Percentiles rank a stretch among this genome's conserved stretches.
These are phyloP conservation scores for Hymenochirus boettgeri DNA, from an alignment of 2,113 vertebrate genomes.

Conservation along the genomic window DNA sequence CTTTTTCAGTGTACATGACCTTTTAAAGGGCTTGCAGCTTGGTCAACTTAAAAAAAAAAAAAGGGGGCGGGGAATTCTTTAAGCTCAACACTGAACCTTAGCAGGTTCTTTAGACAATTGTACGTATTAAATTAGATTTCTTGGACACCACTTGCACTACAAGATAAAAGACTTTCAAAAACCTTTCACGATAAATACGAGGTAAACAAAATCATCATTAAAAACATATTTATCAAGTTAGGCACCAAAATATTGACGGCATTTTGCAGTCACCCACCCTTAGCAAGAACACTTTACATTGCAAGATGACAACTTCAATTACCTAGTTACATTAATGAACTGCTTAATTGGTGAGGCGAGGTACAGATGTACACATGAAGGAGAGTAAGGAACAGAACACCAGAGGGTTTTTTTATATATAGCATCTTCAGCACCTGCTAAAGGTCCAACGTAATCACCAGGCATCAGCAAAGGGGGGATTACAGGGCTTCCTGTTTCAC, in stretches of 20 bases:
- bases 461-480: neutral
- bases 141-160: neutral
- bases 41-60: too few species aligned
- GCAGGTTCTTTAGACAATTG: too few species aligned
- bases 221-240: conserved; percentile 37
- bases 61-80: too few species aligned
- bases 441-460: neutral
- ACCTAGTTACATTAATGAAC: conserved; percentile 27
- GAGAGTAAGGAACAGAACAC: neutral
- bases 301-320: conserved; percentile 34
- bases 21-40: too few species aligned
- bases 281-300: conserved; percentile 20
- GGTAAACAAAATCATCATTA: conserved; percentile 25
- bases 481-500: too few species aligned
- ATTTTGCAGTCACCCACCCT: conserved; percentile 9
- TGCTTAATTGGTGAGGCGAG: conserved; percentile 26
- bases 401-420: neutral
- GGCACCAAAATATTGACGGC: conserved; percentile 34
- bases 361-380: neutral
- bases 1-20: too few species aligned
- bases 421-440: neutral
- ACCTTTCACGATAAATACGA: neutral
- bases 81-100: neutral
- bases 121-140: too few species aligned
- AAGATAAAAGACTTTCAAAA: neutral